Percentiles rank a stretch among this genome's conserved stretches.
These are phyloP conservation scores for Idaea straminata DNA, from an alignment of 2,888 invertebrate genomes.

Conservation along the genomic window DNA sequence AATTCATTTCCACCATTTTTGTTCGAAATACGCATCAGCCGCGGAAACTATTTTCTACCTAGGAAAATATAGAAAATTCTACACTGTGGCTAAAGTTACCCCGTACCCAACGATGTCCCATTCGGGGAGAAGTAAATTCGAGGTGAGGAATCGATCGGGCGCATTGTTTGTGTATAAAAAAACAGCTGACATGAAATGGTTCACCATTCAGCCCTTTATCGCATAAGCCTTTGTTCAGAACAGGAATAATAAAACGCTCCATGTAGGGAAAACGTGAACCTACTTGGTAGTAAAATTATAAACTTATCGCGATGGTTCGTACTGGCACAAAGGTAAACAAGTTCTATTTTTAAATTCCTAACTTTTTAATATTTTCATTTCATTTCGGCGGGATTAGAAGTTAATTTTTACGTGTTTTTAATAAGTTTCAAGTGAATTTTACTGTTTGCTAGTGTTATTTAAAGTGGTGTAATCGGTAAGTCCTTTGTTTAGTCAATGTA, in stretches of 20 bases:
- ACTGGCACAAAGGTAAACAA: conserved; percentile 29
- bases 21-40: conserved; percentile 43
- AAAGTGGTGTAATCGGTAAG: conserved; percentile 28
- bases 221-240: conserved; percentile 59
- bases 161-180: conserved; percentile 76
- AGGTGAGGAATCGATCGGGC: conserved; percentile 71
- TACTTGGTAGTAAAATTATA: not conserved
- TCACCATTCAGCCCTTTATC: not conserved
- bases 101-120: conserved; percentile 80
- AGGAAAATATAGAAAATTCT: conserved; percentile 41
- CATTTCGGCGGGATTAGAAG: conserved; percentile 5
- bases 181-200: conserved; percentile 80
- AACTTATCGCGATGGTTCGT: not conserved
- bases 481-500: conserved; percentile 44
- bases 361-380: conserved; percentile 18
- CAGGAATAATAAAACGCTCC: conserved; percentile 7
- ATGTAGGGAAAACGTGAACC: conserved; percentile 1
- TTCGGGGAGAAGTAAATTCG: conserved; percentile 83
- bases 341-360: conserved; percentile 46
- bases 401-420: conserved; percentile 26
- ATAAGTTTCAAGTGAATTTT: conserved; percentile 18
- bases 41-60: conserved; percentile 30
- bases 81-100: conserved; percentile 76
- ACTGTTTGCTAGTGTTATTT: conserved; percentile 25
- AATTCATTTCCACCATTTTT: conserved; percentile 59